Conservation (phyloP, 92 coral and sea anemone species). For the Actinostola sp. region DNA sequence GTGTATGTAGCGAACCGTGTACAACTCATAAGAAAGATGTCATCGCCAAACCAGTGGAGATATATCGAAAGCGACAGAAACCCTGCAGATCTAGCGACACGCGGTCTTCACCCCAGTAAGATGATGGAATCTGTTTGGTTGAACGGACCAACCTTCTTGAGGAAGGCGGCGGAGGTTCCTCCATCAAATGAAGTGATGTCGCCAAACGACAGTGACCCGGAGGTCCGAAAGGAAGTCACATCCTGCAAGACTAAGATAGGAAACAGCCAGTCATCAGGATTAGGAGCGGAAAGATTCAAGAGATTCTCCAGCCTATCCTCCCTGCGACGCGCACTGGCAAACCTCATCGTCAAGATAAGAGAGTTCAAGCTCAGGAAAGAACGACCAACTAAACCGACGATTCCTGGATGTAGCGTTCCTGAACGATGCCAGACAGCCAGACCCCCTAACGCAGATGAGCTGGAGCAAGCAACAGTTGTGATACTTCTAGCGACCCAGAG, state of each 20-base stretch:
- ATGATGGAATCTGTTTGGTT: conserved; percentile 31
- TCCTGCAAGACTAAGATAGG: conserved; percentile 2
- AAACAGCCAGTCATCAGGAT: neutral
- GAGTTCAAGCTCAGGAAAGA: conserved; percentile 19
- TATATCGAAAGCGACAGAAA: conserved; percentile 6
- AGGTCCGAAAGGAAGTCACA: conserved; percentile 42
- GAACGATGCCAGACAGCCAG: neutral
- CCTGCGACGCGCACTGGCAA: conserved; percentile 40
- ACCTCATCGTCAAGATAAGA: conserved; percentile 26
- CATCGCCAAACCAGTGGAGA: conserved; percentile 11
- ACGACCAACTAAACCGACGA: neutral
- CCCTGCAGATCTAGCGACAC: conserved; percentile 5
- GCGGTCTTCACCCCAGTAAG: conserved; percentile 14
- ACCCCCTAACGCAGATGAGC: conserved; percentile 27
- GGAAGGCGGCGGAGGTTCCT: no score
- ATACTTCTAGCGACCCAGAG: conserved; percentile 27
- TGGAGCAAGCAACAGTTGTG: conserved; percentile 41
- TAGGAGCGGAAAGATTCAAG: conserved; percentile 36
- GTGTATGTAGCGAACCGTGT: conserved; percentile 20
- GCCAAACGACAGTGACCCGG: neutral
- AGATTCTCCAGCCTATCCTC: conserved; percentile 23
- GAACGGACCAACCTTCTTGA: conserved; percentile 40
- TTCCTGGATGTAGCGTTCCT: no score
- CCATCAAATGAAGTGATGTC: neutral
- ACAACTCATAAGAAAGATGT: neutral